Evolutionary conservation across 2,888 invertebrate species (phyloP).

Genomic region (Dynastes maya): DNA sequence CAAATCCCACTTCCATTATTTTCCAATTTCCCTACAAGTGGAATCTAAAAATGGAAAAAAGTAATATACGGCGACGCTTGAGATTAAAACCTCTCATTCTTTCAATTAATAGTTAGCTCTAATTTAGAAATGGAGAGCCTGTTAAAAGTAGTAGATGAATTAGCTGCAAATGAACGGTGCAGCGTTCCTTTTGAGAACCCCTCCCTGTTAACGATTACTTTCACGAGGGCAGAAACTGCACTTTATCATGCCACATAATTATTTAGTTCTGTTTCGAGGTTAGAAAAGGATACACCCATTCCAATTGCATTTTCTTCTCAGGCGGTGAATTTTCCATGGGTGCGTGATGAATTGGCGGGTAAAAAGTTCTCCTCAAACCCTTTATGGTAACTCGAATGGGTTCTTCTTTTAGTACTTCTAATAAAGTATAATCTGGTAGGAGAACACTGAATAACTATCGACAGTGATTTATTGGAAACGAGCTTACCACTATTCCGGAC

Average conservation of each 20-base stretch:
- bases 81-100: too few species aligned
- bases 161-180: neutral
- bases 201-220: neutral
- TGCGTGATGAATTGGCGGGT: slow-evolving; percentile 89
- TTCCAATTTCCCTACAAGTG: too few species aligned
- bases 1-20: too few species aligned
- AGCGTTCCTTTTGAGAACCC: neutral
- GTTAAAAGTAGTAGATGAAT: neutral
- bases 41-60: too few species aligned
- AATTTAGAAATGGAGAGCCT: slow-evolving; percentile 14
- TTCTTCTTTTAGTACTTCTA: slow-evolving; percentile 90
- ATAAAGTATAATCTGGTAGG: slow-evolving; percentile 82
- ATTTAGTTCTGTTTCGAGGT: neutral
- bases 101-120: neutral
- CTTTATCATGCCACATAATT: slow-evolving; percentile 51
- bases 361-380: slow-evolving; percentile 87
- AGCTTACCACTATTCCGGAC: slow-evolving; percentile 81
- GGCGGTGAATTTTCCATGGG: slow-evolving; percentile 90
- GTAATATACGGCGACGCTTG: too few species aligned
- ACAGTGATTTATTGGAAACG: neutral
- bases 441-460: slow-evolving; percentile 26
- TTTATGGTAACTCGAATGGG: slow-evolving; percentile 88
- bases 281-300: slow-evolving; percentile 90
- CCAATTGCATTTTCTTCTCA: slow-evolving; percentile 88
- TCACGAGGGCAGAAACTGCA: slow-evolving; percentile 43